Conservation (phyloP, 2,797 vertebrate species). For the Hirundo rustica region DNA sequence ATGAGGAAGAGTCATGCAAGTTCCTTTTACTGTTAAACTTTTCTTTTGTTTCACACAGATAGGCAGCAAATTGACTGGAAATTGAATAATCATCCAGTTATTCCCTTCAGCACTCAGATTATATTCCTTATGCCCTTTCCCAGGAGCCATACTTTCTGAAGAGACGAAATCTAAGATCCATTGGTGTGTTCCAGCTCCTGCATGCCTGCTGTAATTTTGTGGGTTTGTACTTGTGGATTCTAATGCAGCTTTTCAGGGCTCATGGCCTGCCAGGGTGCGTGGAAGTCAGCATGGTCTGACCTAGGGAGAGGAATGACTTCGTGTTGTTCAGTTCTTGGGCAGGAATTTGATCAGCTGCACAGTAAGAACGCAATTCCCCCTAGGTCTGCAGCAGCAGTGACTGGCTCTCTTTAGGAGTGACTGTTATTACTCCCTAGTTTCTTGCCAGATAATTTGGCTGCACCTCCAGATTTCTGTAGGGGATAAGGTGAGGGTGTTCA, state of each 20-base stretch:
- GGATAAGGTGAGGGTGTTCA: slow-evolving; percentile 32
- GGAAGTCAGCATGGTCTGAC: not conserved
- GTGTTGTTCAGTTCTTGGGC: not conserved
- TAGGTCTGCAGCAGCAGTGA: not conserved
- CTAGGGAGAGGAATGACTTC: slow-evolving; percentile 13
- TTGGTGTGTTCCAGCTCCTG: not conserved
- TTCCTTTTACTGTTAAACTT: not conserved
- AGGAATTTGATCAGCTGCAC: not conserved
- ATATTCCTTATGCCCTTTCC: not conserved
- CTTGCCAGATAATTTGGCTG: slow-evolving; percentile 34
- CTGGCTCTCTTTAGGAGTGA: slow-evolving; percentile 32
- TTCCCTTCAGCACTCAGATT: not conserved
- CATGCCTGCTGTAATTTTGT: slow-evolving; percentile 19
- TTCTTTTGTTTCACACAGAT: not conserved
- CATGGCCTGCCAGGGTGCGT: not conserved
- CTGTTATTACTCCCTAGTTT: slow-evolving; percentile 25
- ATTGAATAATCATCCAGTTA: not conserved
- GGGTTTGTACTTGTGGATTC: slow-evolving; percentile 13
- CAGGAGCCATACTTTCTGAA: not conserved
- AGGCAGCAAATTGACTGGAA: not conserved
- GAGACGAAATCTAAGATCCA: not conserved
- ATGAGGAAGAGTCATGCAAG: not conserved
- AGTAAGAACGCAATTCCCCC: not conserved
- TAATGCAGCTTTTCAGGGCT: slow-evolving; percentile 6
- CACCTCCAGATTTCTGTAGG: slow-evolving; percentile 38